Evolutionary conservation across 1,140 invertebrate genomes (phyloP), one percentile per base, ranked within the genome.

Genomic region (Pomacea maculata): DNA sequence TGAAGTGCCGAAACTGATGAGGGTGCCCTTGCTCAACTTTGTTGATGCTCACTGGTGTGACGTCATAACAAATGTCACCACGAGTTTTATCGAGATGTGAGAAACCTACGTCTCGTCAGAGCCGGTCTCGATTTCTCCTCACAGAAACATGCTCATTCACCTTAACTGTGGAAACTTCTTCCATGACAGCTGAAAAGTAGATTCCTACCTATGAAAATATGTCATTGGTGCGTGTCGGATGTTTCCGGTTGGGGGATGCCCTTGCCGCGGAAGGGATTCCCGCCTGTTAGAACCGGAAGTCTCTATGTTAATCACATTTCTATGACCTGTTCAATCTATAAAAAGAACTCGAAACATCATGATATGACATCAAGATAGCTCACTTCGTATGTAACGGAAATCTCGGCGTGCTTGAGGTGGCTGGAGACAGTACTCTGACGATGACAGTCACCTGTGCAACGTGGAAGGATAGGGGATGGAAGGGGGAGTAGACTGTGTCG

Each of bases 231-330:
- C 72, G 68, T 55, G 79, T 84, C 83, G 83, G 83, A 78, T 77
- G 80, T 84, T 84, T 84, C 83, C 83, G 83, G 80, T 84, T 80
- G 83, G 83, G 57, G 83, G 83, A 84, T 84, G 78, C 83, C 83
- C 83, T 77, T 71, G 52, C 52, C 72, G 55, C 77, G 63, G 83
- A 81, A 84, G 83, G 83, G 83, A 84, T 84, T 84, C 83, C 83
- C 83, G 83, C 83, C 81, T 82, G 78, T 34, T 34, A 73, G 61
- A 73, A 80, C 78, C 70, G 78, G 72, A 80, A 80, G 77, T 71
- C 67, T 64, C 65, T 78, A 78, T 78, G 77, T 70, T 78, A 78
- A 78, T 78, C 67, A 67, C 67, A 64, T n/a, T 76, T 61, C 63
- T 15, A 67, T 78, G 45, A 25, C 67, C 63, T 70, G 65, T 34